Conservation (phyloP, 1,140 invertebrate species). For the Musca domestica region DNA sequence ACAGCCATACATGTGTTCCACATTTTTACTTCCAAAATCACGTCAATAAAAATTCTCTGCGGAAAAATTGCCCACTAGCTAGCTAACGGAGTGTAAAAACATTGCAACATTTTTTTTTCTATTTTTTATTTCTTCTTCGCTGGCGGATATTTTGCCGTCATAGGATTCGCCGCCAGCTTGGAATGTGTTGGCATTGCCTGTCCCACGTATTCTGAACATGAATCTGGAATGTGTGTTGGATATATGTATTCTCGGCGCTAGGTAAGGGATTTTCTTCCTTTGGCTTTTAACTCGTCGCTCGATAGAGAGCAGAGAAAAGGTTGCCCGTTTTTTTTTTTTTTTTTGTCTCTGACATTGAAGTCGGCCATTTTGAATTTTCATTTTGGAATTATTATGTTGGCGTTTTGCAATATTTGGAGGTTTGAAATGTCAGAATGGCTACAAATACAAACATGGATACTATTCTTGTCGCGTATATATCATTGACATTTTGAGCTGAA, state of each 20-base stretch:
- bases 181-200: constrained; percentile 7
- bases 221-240: not conserved
- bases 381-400: not conserved
- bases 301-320: no score
- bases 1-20: not conserved
- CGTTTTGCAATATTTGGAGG: not conserved
- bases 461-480: no score
- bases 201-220: not conserved
- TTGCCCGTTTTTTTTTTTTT: no score
- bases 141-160: no score
- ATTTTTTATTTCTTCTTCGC: no score
- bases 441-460: no score
- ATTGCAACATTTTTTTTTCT: not conserved
- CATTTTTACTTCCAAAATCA: constrained; percentile 13
- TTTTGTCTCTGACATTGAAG: constrained; percentile 26
- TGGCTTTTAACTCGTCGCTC: no score
- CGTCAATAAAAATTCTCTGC: not conserved
- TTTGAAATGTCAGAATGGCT: no score
- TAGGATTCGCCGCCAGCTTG: not conserved
- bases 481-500: no score
- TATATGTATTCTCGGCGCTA: not conserved
- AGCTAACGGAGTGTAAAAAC: no score
- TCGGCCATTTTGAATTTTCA: constrained; percentile 48
- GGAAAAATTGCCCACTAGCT: no score
- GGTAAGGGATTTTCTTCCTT: no score